These are phyloP conservation scores for Cephalotes varians DNA, from an alignment of 2,888 invertebrate genomes.

Conservation along the genomic window DNA sequence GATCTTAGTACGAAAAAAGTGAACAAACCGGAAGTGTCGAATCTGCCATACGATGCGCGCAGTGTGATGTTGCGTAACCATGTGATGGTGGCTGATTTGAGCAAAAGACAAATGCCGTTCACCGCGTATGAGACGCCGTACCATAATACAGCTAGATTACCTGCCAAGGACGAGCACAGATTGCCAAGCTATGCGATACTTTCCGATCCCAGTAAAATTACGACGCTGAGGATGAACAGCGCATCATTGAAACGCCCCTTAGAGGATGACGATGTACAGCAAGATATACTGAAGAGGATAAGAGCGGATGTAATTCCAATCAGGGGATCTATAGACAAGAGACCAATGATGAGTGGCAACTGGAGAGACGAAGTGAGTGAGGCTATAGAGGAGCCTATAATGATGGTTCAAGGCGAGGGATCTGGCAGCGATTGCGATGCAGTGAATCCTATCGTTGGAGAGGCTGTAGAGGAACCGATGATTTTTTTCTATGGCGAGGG, in stretches of 20 bases:
- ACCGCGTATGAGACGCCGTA: conserved; percentile 80
- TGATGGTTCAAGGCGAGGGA: conserved; percentile 91
- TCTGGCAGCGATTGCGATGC: conserved; percentile 89
- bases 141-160: conserved; percentile 75
- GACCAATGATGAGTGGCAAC: conserved; percentile 71
- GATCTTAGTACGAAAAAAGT: conserved; percentile 83
- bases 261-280: conserved; percentile 76
- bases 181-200: conserved; percentile 82
- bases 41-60: conserved; percentile 80
- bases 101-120: conserved; percentile 82
- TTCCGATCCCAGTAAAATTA: conserved; percentile 83
- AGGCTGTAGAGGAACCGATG: conserved; percentile 91
- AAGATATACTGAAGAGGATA: conserved; percentile 80
- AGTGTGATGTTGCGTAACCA: conserved; percentile 82
- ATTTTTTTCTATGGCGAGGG: conserved; percentile 91
- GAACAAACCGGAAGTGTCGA: conserved; percentile 77
- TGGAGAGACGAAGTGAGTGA: conserved; percentile 87
- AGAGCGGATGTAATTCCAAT: conserved; percentile 80
- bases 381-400: conserved; percentile 91
- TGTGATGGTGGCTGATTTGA: conserved; percentile 83
- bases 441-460: conserved; percentile 87
- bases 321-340: conserved; percentile 76
- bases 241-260: conserved; percentile 76
- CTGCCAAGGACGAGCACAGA: conserved; percentile 81
- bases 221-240: conserved; percentile 79